Base-by-base conservation (phyloP, 2,113 vertebrate genomes). In the Siphamia tubifer region DNA sequence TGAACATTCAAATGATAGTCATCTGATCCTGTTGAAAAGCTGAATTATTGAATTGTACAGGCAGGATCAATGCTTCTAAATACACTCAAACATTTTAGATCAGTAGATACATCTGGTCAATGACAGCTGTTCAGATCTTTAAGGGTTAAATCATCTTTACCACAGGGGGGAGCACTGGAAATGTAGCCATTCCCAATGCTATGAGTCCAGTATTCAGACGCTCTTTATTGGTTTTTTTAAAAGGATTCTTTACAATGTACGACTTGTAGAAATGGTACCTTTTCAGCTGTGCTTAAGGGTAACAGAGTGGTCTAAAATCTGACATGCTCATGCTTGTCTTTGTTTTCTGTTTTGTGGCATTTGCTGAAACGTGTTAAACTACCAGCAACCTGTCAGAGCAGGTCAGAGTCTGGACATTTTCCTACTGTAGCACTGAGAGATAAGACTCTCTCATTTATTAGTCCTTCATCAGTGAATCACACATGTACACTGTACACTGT, bases 391-490 rank as follows among this genome's bases (percentile, higher is more conserved):
- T 57, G 73, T 68, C 70, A n/a, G 31, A 19, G 27, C 66, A 62
- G 66, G 61, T 64, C 64, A 62, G 16, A 47, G 48, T 54, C 77
- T 73, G 74, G 70, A 83, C 40, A 16, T 81, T 39, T 40, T 79
- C 45, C 39, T 69, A 62, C 79, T 79, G 87, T 89, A 89, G 87
- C 87, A 84, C 49, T 11, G 53, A 70, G 83, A 77, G 48, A 39
- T 5, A 0, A 3, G 19, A 52, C 56, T 77, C 56, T 77, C 83
- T 71, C 76, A 36, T 36, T 32, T 56, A 55, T 44, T 68, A 56
- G 56, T 76, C 67, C 55, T 38, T 31, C 74, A 75, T 78, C 64
- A 76, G 58, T 61, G 24, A 57, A 8, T 43, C 23, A 76, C 51
- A 65, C 53, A 32, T 11, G 47, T 1, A 53, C 49, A 70, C 38